phyloP scores from a whole-genome alignment of 2,888 invertebrate species.

The Drosophila putrida region DNA sequence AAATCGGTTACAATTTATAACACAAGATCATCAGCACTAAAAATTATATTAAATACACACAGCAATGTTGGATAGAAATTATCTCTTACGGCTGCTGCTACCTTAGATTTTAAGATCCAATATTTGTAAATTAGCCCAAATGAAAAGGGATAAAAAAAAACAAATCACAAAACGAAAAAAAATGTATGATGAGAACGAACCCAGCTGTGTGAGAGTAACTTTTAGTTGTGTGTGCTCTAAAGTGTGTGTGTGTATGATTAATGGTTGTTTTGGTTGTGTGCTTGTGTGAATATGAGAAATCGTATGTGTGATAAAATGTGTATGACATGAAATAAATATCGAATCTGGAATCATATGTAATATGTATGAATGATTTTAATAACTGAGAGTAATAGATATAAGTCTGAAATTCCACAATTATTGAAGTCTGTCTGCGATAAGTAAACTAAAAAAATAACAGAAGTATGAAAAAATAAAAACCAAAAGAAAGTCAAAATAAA shows the following conservation, averaged over 20 bases:
- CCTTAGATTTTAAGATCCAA: conserved; percentile 29
- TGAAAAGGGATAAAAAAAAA: conserved; percentile 14
- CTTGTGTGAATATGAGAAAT: conserved; percentile 2
- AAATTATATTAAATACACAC: conserved; percentile 37
- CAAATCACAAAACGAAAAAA: neutral
- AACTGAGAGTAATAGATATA: conserved; percentile 36
- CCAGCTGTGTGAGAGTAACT: neutral
- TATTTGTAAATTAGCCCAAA: conserved; percentile 18
- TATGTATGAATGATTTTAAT: conserved; percentile 31
- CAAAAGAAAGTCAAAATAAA: conserved; percentile 30
- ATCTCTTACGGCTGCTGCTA: conserved; percentile 42
- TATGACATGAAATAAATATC: conserved; percentile 20
- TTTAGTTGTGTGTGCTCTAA: conserved; percentile 18
- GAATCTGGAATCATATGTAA: conserved; percentile 29
- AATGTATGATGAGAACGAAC: neutral
- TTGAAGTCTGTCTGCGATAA: conserved; percentile 22
- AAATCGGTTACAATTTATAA: conserved; percentile 49
- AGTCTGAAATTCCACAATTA: conserved; percentile 28
- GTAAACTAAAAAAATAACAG: conserved; percentile 11
- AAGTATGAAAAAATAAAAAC: conserved; percentile 25
- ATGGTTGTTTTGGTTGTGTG: neutral
- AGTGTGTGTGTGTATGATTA: neutral
- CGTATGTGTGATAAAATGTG: conserved; percentile 22
- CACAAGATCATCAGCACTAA: conserved; percentile 21
- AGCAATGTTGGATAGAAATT: conserved; percentile 37